Percentiles rank a stretch among this genome's conserved stretches.
phyloP scores from a whole-genome alignment of 1,140 invertebrate species.

The Dufourea novaeangliae region DNA sequence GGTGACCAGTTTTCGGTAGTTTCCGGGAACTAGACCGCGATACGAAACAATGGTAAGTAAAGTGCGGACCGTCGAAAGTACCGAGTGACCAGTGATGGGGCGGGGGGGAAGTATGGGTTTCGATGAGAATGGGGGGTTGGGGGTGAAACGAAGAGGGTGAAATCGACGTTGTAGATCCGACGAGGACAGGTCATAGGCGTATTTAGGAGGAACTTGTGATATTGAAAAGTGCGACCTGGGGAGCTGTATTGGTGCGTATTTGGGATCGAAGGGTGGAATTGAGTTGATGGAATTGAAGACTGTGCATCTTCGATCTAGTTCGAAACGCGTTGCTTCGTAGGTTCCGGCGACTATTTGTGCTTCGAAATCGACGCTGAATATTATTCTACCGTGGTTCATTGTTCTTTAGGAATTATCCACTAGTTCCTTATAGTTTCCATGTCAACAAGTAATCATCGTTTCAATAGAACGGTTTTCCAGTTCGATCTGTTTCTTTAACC shows the following conservation, averaged over 20 bases:
- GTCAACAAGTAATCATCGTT: background rate
- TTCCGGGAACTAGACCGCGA: conserved; percentile 46
- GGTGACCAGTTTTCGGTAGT: conserved; percentile 33
- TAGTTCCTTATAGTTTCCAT: background rate
- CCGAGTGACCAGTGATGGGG: conserved; percentile 30
- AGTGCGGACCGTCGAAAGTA: conserved; percentile 39
- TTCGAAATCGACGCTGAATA: background rate
- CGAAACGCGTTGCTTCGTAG: background rate
- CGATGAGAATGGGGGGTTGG: too few species aligned
- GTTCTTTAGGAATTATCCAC: background rate
- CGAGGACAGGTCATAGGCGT: background rate
- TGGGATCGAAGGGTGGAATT: conserved; percentile 1
- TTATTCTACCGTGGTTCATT: background rate
- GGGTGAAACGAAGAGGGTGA: background rate
- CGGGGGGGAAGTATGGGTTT: too few species aligned
- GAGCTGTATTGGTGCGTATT: background rate
- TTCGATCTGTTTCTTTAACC: too few species aligned
- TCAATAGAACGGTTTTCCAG: too few species aligned
- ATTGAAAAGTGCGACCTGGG: background rate
- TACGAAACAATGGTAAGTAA: conserved; percentile 74
- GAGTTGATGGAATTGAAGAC: background rate
- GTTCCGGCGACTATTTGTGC: too few species aligned
- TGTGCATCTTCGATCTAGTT: background rate
- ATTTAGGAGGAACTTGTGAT: background rate
- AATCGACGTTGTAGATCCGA: background rate